Base-by-base conservation (phyloP, 2,113 vertebrate genomes). In the Thryonomys swinderianus region DNA sequence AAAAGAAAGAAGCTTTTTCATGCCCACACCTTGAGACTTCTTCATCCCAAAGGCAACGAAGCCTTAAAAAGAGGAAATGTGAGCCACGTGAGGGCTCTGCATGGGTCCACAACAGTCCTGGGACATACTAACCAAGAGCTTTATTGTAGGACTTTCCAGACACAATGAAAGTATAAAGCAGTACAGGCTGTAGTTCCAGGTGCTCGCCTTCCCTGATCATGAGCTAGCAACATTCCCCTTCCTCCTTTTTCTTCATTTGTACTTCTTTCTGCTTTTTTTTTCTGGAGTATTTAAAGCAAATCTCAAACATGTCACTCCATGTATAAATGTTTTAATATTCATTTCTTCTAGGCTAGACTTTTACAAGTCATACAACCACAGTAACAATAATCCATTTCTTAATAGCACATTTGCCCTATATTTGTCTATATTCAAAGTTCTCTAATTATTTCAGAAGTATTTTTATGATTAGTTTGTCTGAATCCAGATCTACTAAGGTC, bases 1-100 rank as follows among this genome's bases (percentile, higher is more conserved):
- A 83, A 13, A 81, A 0, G 40, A 91, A 0, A 1, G 95, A 96
- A 3, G 97, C 95, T 25, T 95, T 96, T 18, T 78, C 86, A 20
- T 8, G 2, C 7, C 95, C 93, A 9, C 1, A 12, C 53, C n/a
- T 71, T 21, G 78, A 85, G 53, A 96, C 86, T 55, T 96, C 97
- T 82, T 96, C 95, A 83, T 93, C 95, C 97, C 97, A 96, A 30
- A 96, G 95, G 30, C 0, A 30, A 32, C 2, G 18, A 30, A 96
- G 48, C 55, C 96, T 97, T 64, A 66, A 85, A 76, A 25, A 90
- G 34, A 92, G 48, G 34, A 59, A 34, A 40, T 55, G 17, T 10
- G 67, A n/a, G 27, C 23, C 57, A 21, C 40, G 37, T 83, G 69
- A 61, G 48, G 23, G 55, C 37, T 34, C 83, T 74, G 51, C 21